phyloP scores from a whole-genome alignment of 2,113 vertebrate genomes.

The Hippocampus abdominalis region DNA sequence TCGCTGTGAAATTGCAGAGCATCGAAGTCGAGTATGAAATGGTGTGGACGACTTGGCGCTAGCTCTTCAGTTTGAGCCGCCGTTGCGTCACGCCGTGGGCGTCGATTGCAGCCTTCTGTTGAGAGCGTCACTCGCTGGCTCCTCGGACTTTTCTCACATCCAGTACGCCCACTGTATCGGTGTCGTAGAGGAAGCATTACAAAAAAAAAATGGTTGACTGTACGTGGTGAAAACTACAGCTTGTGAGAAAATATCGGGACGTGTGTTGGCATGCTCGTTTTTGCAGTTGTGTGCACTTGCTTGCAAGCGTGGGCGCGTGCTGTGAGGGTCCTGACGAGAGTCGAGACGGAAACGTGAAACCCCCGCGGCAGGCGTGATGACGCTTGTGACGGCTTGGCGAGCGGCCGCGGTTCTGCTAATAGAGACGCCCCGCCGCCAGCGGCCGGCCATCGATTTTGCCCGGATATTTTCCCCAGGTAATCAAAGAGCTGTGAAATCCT shows the following conservation, averaged over 20 bases:
- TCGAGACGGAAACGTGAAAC: constrained; percentile 45
- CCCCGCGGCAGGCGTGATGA: constrained; percentile 41
- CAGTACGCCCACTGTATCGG: neutral
- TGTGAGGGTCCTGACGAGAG: constrained; percentile 11
- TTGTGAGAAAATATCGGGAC: constrained; percentile 31
- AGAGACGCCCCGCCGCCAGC: constrained; percentile 47
- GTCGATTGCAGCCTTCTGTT: neutral
- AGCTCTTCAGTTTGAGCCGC: neutral
- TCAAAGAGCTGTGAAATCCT: constrained; percentile 67
- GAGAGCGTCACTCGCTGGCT: neutral
- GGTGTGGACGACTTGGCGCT: neutral
- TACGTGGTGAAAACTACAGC: neutral
- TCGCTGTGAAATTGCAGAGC: neutral
- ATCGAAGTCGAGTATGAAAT: neutral
- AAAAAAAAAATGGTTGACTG: neutral
- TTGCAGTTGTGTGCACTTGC: neutral
- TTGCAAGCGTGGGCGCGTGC: neutral
- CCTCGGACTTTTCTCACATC: neutral
- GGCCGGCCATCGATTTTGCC: constrained; percentile 61
- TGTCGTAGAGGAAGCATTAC: too few relatives aligned
- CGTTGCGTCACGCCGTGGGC: neutral
- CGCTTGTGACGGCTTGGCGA: neutral
- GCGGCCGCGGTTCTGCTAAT: constrained; percentile 61
- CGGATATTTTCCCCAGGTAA: constrained; percentile 67
- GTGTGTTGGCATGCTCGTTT: neutral